Base-by-base conservation (phyloP, 2,113 vertebrate genomes). In the Mormoops blainvillei region DNA sequence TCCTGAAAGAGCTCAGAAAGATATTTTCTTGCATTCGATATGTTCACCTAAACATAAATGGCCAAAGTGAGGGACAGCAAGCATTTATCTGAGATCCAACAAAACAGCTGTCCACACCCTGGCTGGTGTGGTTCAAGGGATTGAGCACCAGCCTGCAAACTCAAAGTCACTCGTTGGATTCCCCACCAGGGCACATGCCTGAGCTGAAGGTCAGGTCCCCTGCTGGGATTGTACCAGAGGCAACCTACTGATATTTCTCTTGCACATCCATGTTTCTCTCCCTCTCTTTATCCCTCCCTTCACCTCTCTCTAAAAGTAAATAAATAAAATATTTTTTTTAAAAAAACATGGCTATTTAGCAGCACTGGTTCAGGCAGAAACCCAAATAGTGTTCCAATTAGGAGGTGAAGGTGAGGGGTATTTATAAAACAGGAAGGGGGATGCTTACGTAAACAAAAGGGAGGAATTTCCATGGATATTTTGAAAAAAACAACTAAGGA, bases 1-100 rank as follows among this genome's bases (percentile, higher is more conserved):
- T 7, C 4, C 9, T 50, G 9, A 8, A 61, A 41, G 19, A 70
- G 1, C 2, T 8, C 5, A 18, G 10, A 1, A 14, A 41, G 31
- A 52, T 85, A 36, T 10, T 50, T 14, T 78, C 5, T 36, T 76
- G 28, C 10, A 68, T 56, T 28, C 71, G 15, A 43, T 28, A 43
- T 11, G 4, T 50, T 33, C 50, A 50, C 45, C 15, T 76, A 50
- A 76, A 76, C 33, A 76, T 20, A 76, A 48, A 76, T 73, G 13
- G 24, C 45, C 31, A 50, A 50, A 76, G 2, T 50, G 41, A 73
- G 45, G 50, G 9, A 14, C 43, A 50, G 31, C 28, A 48, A 19
- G 28, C 18, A 33, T 76, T 45, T 73, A 45, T 28, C 38, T 20
- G 45, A n/a, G 16, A 48, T 33, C 45, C 28, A 50, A 50, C 33